Base-by-base conservation (phyloP, 2,113 vertebrate species). In the Sula dactylatra region DNA sequence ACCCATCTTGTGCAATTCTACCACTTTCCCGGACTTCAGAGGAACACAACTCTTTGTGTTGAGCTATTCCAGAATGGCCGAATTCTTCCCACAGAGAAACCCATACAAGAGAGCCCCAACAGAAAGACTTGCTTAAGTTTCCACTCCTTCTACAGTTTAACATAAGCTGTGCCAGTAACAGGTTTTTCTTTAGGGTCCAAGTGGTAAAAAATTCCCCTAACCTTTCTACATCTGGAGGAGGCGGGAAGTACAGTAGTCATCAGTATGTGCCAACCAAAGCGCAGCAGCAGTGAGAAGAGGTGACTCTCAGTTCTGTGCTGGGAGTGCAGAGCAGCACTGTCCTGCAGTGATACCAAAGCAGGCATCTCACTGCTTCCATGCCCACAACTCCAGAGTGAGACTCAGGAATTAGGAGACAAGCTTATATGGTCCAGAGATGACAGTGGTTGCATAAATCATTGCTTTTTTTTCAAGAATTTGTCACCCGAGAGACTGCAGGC, bases 1-100 rank as follows among this genome's bases (percentile, higher is more conserved):
- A 90, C 87, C 56, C 26, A 12, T 89, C 84, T 96, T 93, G 70
- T 93, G 91, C 89, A 96, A 91, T 89, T 49, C 61, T 65, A 56
- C 64, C 42, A 66, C 81, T 96, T 93, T 95, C 87, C 85, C 5
- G 26, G 82, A 92, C 80, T 90, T 83, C 42, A 79, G 49, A 65
- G 56, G 70, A 91, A 38, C 78, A 76, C 21, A 76, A 18, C 31
- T 32, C 24, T 74, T 91, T 76, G 56, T 73, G 44, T 34, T 71
- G 49, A 88, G 47, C 70, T 93, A 32, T 85, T 90, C 87, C 90
- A 80, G 90, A 90, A 86, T 16, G 62, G 19, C 36, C 52, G 61
- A 44, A 82, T 92, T 91, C 81, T 70, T 95, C 81, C 89, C 58
- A 73, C 50, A 71, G 62, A 76, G n/a, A 80, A 90, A 65, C 24